These are phyloP conservation scores for Morelia viridis DNA, from an alignment of 2,797 vertebrate genomes.

Conservation along the genomic window DNA sequence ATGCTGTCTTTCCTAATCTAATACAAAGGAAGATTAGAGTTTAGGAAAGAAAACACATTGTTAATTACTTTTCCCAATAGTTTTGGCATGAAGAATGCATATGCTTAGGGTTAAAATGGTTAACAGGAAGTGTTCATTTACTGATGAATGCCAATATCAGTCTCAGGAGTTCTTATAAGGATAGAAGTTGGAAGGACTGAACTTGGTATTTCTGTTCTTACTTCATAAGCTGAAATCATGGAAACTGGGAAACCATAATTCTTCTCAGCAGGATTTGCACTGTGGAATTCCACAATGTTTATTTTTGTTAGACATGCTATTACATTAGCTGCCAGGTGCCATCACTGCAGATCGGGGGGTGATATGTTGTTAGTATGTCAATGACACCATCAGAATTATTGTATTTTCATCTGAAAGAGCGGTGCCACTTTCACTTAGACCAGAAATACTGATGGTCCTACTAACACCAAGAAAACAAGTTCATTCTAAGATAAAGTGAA, in stretches of 20 bases:
- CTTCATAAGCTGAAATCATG: not conserved
- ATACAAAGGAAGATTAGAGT: not conserved
- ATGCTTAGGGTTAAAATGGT: not conserved
- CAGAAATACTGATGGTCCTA: not conserved
- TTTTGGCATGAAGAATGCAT: not conserved
- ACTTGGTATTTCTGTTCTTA: not conserved
- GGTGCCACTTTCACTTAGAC: not conserved
- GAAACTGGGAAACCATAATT: not conserved
- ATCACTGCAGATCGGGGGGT: not conserved
- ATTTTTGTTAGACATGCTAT: not conserved
- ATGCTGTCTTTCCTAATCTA: not conserved
- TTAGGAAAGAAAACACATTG: not conserved
- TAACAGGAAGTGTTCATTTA: not conserved
- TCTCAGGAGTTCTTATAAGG: not conserved
- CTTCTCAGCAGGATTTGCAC: not conserved
- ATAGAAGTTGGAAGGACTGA: not conserved
- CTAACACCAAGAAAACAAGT: not conserved
- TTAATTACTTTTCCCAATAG: not conserved
- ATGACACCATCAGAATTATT: not conserved
- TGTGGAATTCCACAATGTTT: not conserved
- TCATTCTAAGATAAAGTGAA: not conserved
- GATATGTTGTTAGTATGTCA: not conserved
- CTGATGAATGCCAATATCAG: not conserved
- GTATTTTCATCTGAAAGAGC: not conserved
- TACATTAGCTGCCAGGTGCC: not conserved